Evolutionary conservation across 1,140 invertebrate genomes (phyloP).

Genomic region (Lanistes nyassanus): DNA sequence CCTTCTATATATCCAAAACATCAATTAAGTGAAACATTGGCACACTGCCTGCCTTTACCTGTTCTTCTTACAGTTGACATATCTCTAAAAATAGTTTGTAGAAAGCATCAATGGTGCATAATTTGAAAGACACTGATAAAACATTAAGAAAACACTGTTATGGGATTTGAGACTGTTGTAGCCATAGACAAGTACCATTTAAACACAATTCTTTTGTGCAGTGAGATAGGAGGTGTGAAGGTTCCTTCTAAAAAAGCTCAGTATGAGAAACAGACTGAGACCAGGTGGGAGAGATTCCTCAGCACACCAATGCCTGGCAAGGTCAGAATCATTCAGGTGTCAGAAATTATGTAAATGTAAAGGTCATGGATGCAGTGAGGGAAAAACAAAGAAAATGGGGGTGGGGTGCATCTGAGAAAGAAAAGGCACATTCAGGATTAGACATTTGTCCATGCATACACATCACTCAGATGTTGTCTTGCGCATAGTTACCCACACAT

Average conservation of each 20-base stretch:
- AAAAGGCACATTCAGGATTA: no score
- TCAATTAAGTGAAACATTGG: no score
- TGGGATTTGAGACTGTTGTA: not conserved
- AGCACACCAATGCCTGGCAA: conserved; percentile 35
- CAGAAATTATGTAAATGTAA: not conserved
- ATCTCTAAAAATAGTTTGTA: no score
- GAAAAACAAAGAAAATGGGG: not conserved
- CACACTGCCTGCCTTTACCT: not conserved
- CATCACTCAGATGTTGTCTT: no score
- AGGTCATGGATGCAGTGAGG: not conserved
- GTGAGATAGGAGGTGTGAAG: conserved; percentile 49
- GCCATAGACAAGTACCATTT: not conserved
- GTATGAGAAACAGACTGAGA: conserved; percentile 44
- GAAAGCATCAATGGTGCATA: no score
- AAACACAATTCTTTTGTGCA: conserved; percentile 25
- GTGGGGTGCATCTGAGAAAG: no score
- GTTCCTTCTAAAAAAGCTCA: conserved; percentile 33
- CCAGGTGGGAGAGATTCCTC: conserved; percentile 42
- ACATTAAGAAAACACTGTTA: not conserved
- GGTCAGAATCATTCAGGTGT: conserved; percentile 20
- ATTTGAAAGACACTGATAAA: no score
- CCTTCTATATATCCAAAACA: not conserved
- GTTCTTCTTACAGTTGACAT: not conserved
- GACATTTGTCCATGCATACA: no score
- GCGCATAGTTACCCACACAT: no score